Percentiles rank a stretch among this genome's conserved stretches.
Conservation (phyloP, 37 sponge, comb jelly and placozoan genomes). For the Cladorhizidae sp. region DNA sequence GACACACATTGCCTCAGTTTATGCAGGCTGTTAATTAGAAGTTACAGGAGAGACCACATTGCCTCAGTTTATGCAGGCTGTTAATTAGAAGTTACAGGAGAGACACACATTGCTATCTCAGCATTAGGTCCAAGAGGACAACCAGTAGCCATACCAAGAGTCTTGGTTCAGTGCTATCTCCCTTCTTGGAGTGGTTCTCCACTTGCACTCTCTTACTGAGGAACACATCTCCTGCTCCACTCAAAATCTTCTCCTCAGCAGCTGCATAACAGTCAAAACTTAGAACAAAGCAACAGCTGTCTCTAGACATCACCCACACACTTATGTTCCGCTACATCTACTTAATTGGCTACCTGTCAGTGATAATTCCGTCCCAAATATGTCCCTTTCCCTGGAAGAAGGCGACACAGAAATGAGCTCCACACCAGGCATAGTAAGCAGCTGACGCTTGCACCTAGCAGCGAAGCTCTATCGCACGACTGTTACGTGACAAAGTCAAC, state of each 20-base stretch:
- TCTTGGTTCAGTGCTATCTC: slow-evolving; percentile 59
- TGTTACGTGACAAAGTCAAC: no score
- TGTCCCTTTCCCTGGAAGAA: slow-evolving; percentile 43
- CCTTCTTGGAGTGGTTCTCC: slow-evolving; percentile 66
- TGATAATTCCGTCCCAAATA: slow-evolving; percentile 68
- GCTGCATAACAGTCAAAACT: slow-evolving; percentile 17
- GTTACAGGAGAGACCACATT: no score
- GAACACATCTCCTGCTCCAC: slow-evolving; percentile 34
- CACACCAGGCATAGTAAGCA: neutral
- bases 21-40: no score
- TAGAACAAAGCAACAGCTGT: neutral
- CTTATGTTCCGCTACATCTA: neutral
- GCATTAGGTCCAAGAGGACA: no score
- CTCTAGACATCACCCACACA: neutral
- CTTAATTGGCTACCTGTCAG: slow-evolving; percentile 10
- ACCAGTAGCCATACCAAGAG: slow-evolving; percentile 66
- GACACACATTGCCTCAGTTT: no score
- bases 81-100: no score
- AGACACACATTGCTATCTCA: no score
- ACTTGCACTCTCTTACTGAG: slow-evolving; percentile 58
- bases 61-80: no score
- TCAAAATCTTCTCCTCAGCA: slow-evolving; percentile 40
- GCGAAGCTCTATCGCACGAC: neutral
- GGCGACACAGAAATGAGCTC: slow-evolving; percentile 7
- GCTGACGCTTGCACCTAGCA: neutral